These are phyloP conservation scores for Seriola aureovittata DNA, from an alignment of 2,113 vertebrate species.

Conservation along the genomic window DNA sequence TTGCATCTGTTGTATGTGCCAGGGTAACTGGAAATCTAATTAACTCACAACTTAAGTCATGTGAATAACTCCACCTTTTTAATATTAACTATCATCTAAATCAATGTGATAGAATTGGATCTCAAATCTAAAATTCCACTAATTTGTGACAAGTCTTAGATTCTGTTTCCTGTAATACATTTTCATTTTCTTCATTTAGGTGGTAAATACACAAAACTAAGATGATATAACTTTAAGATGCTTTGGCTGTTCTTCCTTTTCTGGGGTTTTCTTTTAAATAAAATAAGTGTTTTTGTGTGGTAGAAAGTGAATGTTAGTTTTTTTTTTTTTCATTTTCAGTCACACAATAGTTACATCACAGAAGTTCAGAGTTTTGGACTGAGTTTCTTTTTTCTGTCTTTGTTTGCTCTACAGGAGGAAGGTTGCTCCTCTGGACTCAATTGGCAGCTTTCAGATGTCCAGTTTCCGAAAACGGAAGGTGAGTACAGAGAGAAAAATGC, in stretches of 20 bases:
- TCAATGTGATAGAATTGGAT: no score
- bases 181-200: no score
- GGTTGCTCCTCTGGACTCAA: constrained; percentile 80
- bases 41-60: background rate
- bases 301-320: background rate
- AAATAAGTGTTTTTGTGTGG: background rate
- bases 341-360: background rate
- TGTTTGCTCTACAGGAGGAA: constrained; percentile 70
- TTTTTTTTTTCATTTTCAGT: background rate
- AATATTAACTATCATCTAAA: background rate
- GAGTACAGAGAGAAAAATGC: background rate
- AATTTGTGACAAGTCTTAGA: no score
- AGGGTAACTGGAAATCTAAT: background rate
- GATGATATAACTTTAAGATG: background rate
- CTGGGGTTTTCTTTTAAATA: background rate
- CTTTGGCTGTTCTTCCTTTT: background rate
- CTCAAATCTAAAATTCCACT: no score
- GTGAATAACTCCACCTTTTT: background rate
- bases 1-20: no score
- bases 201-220: background rate
- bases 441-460: constrained; percentile 75
- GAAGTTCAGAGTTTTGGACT: background rate
- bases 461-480: constrained; percentile 73
- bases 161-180: background rate
- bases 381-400: background rate